Base-by-base conservation (phyloP, 2,797 vertebrate species). In the Takifugu ocellatus region DNA sequence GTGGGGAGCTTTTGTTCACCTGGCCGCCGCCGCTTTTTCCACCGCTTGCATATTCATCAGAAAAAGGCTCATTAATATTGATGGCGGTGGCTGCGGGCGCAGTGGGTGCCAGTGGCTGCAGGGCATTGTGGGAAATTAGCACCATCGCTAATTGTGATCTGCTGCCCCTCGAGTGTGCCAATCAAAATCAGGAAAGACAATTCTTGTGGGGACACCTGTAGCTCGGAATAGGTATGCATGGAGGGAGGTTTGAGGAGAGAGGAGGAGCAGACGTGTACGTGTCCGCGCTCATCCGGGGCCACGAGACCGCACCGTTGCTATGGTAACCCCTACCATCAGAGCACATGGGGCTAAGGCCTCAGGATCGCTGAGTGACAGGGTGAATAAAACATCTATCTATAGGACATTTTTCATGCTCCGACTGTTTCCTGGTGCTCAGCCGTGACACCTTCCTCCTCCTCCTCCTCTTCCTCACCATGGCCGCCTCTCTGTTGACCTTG, bases 71-170 rank as follows among this genome's bases (percentile, higher is more conserved):
- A 90, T 93, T 88, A 87, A 92, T 93, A 92, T 92, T 92, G 83
- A 93, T 90, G 77, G 69, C 47, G 36, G 63, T 75, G 81, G 81
- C 88, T 90, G 83, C 69, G 53, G 86, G 89, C 86, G 57, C 91
- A 87, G 87, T 91, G 89, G 89, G 90, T 83, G 85, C 88, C 88
- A 84, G 84, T 91, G 90, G 91, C 92, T 91, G 90, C 90, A 81
- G 92, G 92, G 91, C 89, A 91, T 92, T 91, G 90, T 92, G 92
- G 91, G 91, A 92, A 92, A 93, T 92, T 90, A 91, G 88, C 91
- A 82, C 89, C 87, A 92, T 90, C 87, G 87, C 90, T 91, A 92
- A 93, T 92, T 89, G 86, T 90, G 87, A 90, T 88, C 87, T 74
- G 70, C 81, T 68, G 76, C 84, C 87, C 85, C 87, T 77, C n/a